Evolutionary conservation across 2,888 invertebrate species (phyloP), one percentile per base, ranked within the genome.

Genomic region (Pheosia gnoma): DNA sequence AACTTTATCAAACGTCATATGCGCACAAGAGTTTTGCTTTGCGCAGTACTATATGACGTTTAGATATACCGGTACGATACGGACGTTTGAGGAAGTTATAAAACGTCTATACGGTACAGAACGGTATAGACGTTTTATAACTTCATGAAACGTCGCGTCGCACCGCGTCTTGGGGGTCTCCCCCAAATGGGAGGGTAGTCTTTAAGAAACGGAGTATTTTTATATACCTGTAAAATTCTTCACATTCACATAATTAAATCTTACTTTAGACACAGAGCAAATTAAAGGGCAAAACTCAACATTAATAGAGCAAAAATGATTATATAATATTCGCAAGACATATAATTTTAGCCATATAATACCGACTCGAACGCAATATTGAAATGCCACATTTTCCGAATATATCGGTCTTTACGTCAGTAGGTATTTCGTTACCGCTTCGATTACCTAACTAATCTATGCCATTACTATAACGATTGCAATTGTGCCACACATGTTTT

Each of bases 271-370:
- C 66, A 67, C 66, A 60, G 59, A 72, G 59, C 66, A 61, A 65
- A 67, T 25, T 37, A 58, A 47, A 65, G 71, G 77, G 63, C 57
- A 76, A 76, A 76, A 74, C 75, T 73, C 47, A 64, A 73, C 73
- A 73, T 65, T 39, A 57, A 52, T 61, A 61, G 49, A 37, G 11
- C 38, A 38, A 47, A 41, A 6, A 41, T 5, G 5, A 41, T 5
- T 41, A 5, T 41, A 41, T 41, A 7, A 8, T 41, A 7, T 41
- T 5, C 6, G 6, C 41, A 41, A 41, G 1, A 41, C 7, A 41
- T 41, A 41, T 7, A 7, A 41, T 8, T 41, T 6, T 41, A 41
- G 6, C 41, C 8, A 41, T 8, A 8, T 41, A 41, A 25, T 25
- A 25, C 25, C 25, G 25, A 25, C 25, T 25, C 41, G 6, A 41